Conservation (phyloP, 2,888 invertebrate genomes). For the Meteorus colon region DNA sequence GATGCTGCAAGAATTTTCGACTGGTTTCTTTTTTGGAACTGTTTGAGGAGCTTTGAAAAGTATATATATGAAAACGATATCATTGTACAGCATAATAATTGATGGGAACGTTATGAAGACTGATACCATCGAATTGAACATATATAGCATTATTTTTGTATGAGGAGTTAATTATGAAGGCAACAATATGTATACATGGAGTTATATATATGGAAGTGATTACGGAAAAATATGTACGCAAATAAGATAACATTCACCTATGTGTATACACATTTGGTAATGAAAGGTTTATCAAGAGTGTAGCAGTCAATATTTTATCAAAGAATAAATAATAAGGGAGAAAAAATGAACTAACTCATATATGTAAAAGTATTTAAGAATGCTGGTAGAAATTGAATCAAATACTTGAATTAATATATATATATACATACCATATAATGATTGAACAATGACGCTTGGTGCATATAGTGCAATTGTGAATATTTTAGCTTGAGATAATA, state of each 20-base stretch:
- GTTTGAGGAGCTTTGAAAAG: background rate
- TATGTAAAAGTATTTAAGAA: background rate
- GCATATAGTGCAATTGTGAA: background rate
- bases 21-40: background rate
- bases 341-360: background rate
- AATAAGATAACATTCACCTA: background rate
- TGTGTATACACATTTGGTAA: background rate
- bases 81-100: background rate
- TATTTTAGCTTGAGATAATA: background rate
- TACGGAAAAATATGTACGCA: background rate
- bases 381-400: too few species aligned
- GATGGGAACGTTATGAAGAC: background rate
- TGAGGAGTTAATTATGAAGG: background rate
- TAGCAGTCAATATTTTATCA: background rate
- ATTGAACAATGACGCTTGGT: too few species aligned
- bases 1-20: background rate
- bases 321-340: background rate
- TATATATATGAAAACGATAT: background rate
- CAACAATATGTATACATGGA: background rate
- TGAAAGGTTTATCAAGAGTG: background rate
- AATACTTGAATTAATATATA: too few species aligned
- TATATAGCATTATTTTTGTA: background rate
- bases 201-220: background rate
- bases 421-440: too few species aligned
- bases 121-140: slow-evolving; percentile 1